phyloP scores from a whole-genome alignment of 2,888 invertebrate genomes.

The Fissipunctia ypsillon region DNA sequence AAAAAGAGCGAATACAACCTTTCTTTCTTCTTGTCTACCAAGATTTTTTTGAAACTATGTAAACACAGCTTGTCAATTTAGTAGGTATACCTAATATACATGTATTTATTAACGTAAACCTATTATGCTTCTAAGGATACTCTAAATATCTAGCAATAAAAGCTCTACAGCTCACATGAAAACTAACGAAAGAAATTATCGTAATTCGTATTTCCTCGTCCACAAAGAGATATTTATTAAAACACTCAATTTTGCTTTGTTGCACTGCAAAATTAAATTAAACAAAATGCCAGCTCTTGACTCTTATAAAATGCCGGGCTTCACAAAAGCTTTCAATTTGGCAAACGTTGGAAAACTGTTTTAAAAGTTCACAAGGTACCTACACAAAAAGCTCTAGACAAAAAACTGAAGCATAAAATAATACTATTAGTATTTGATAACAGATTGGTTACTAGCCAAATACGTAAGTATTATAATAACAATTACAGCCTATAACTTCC shows the following conservation, averaged over 20 bases:
- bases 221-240: conserved; percentile 14
- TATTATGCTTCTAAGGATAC: neutral
- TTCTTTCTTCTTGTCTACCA: neutral
- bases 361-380: conserved; percentile 36
- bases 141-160: neutral
- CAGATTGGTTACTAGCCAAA: conserved; percentile 60
- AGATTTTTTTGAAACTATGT: neutral
- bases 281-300: conserved; percentile 33
- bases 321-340: conserved; percentile 62
- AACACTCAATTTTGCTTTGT: conserved; percentile 19
- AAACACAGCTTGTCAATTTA: neutral
- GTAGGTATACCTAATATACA: too few species aligned
- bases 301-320: conserved; percentile 43
- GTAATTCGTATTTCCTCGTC: neutral
- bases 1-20: neutral
- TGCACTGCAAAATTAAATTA: conserved; percentile 24
- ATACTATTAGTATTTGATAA: conserved; percentile 45
- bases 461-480: conserved; percentile 40
- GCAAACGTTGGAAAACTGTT: conserved; percentile 47
- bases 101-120: neutral
- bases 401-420: conserved; percentile 21
- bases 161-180: neutral
- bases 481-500: conserved; percentile 15
- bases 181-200: too few species aligned
- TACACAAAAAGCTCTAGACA: conserved; percentile 15